Percentiles rank a stretch among this genome's conserved stretches.
These are phyloP conservation scores for Choristoneura fumiferana DNA, from an alignment of 1,140 invertebrate genomes.

Conservation along the genomic window DNA sequence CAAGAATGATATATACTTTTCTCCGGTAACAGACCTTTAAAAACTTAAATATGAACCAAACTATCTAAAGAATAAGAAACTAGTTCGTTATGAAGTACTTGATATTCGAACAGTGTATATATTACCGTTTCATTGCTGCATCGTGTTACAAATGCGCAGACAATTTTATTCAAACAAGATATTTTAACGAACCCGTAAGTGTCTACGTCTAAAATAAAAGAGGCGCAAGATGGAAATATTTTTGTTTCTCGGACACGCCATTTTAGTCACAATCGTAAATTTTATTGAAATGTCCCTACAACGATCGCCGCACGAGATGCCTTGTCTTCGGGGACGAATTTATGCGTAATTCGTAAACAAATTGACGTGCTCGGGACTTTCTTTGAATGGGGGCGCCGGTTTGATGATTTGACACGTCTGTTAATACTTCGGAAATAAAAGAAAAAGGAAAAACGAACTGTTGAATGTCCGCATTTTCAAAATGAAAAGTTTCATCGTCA, in stretches of 20 bases:
- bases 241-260: slow-evolving; percentile 70
- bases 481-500: slow-evolving; percentile 1
- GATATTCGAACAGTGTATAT: too few species aligned
- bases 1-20: too few species aligned
- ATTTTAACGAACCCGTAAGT: slow-evolving; percentile 69
- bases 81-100: too few species aligned
- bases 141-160: slow-evolving; percentile 43
- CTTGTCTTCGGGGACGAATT: slow-evolving; percentile 74
- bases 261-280: slow-evolving; percentile 77
- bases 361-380: slow-evolving; percentile 67
- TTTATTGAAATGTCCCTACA: slow-evolving; percentile 77
- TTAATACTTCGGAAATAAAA: slow-evolving; percentile 38
- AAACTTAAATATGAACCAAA: too few species aligned
- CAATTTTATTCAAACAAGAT: slow-evolving; percentile 67
- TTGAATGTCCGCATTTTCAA: not conserved
- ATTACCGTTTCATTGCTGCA: too few species aligned
- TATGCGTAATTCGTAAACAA: slow-evolving; percentile 78
- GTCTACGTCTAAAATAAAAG: slow-evolving; percentile 65
- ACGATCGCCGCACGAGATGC: slow-evolving; percentile 72
- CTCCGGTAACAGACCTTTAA: too few species aligned
- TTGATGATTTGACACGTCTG: slow-evolving; percentile 71
- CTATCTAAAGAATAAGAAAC: too few species aligned
- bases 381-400: slow-evolving; percentile 57
- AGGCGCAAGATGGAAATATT: slow-evolving; percentile 62
- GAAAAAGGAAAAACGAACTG: not conserved